Conservation (phyloP, 2,113 vertebrate species). For the Oryzias curvinotus region DNA sequence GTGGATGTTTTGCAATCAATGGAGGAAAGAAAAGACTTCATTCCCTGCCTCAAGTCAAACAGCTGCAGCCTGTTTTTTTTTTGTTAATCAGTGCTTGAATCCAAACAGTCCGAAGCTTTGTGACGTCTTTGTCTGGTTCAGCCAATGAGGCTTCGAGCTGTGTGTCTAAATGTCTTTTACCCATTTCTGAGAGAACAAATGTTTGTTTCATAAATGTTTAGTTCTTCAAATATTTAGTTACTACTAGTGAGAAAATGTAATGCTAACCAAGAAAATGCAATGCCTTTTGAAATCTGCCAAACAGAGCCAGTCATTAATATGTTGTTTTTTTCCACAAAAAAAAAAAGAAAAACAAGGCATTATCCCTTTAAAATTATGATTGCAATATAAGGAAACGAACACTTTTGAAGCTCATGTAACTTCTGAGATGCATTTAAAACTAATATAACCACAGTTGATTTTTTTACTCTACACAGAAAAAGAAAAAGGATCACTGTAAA, state of each 20-base stretch:
- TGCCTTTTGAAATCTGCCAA: constrained; percentile 54
- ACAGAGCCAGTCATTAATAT: constrained; percentile 30
- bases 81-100: constrained; percentile 6
- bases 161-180: constrained; percentile 5
- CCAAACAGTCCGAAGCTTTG: constrained; percentile 30
- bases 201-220: background rate
- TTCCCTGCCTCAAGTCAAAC: constrained; percentile 15
- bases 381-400: background rate
- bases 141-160: background rate
- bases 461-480: background rate
- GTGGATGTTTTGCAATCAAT: constrained; percentile 1
- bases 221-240: background rate
- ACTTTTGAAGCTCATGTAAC: background rate
- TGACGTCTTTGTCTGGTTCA: constrained; percentile 27
- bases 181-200: background rate
- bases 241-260: constrained; percentile 14
- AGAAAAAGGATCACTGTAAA: constrained; percentile 1
- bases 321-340: constrained; percentile 20
- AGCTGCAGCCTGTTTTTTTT: constrained; percentile 11
- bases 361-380: constrained; percentile 42
- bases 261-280: constrained; percentile 34
- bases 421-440: constrained; percentile 21
- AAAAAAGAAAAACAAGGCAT: constrained; percentile 25
- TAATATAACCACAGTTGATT: constrained; percentile 12
- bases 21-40: constrained; percentile 9